Base-by-base conservation (phyloP, 2,888 invertebrate genomes). In the Litoditis marina region DNA sequence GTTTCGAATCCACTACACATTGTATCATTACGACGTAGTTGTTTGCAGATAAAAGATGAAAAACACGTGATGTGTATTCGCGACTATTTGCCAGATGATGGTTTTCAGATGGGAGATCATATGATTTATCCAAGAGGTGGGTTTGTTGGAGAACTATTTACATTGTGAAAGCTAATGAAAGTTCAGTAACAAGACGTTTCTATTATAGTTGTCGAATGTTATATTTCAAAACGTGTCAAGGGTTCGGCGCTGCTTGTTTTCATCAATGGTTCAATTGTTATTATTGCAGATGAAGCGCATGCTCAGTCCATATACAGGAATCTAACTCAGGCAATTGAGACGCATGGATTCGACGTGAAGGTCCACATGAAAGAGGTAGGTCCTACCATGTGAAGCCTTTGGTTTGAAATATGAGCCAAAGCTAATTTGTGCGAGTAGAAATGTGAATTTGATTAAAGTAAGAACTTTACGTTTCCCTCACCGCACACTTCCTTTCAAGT, bases 101-200 rank as follows among this genome's bases (percentile, higher is more conserved):
- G 66, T 27, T 72, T 68, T 34, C 69, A 68, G 30, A 65, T 71
- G 50, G 71, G 71, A 8, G 76, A 76, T 46, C 73, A 74, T 52
- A 74, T 74, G 73, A 70, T 76, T 31, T 76, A 76, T 39, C 72
- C 81, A 76, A 60, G 76, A 74, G 49, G 46, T 47, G 53, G n/a
- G n/a, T n/a, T n/a, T n/a, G n/a, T n/a, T n/a, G n/a, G n/a, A n/a
- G n/a, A n/a, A n/a, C n/a, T n/a, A n/a, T n/a, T n/a, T n/a, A n/a
- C n/a, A n/a, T n/a, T n/a, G n/a, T n/a, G n/a, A n/a, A n/a, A n/a
- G n/a, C n/a, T n/a, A n/a, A n/a, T n/a, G n/a, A n/a, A n/a, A n/a
- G n/a, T n/a, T n/a, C n/a, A n/a, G n/a, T n/a, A n/a, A n/a, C n/a
- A n/a, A n/a, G n/a, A n/a, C n/a, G n/a, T n/a, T n/a, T n/a, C n/a